A percentile compares a stretch with the other conserved stretches of the same genome.
Evolutionary conservation across 1,140 invertebrate species (phyloP).

Genomic region (Musca domestica): DNA sequence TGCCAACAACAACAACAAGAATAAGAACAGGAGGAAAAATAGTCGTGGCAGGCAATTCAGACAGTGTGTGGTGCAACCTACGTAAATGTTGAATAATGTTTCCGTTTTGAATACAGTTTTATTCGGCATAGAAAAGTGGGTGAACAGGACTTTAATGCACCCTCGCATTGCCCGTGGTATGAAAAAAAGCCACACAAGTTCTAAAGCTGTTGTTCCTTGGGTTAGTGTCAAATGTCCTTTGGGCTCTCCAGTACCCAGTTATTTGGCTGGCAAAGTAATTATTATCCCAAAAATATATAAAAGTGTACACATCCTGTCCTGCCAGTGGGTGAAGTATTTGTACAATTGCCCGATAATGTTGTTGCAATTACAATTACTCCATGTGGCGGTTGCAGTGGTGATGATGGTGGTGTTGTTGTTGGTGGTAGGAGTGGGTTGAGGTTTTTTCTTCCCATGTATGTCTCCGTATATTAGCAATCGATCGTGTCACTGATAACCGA

Average conservation of each 20-base stretch:
- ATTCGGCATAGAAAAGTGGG: too few relatives aligned
- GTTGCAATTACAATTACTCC: too few relatives aligned
- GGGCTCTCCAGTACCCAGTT: too few relatives aligned
- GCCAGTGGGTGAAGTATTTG: too few relatives aligned
- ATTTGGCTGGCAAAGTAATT: too few relatives aligned
- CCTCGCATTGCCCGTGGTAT: too few relatives aligned
- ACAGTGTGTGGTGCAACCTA: slow-evolving; percentile 2
- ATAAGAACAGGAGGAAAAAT: background rate
- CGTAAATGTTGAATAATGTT: slow-evolving; percentile 16
- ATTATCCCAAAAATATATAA: too few relatives aligned
- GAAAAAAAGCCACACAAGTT: slow-evolving; percentile 1
- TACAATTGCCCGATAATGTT: too few relatives aligned
- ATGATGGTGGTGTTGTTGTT: too few relatives aligned
- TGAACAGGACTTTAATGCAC: too few relatives aligned
- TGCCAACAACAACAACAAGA: background rate
- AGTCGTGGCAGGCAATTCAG: background rate
- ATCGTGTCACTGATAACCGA: slow-evolving; percentile 26
- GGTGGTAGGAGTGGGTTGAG: background rate
- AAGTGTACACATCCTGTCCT: background rate
- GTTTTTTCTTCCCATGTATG: background rate
- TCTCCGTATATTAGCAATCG: slow-evolving; percentile 14
- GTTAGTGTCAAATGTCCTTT: too few relatives aligned
- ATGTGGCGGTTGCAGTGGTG: background rate
- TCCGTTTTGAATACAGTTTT: slow-evolving; percentile 13
- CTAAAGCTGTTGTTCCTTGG: too few relatives aligned